Evolutionary conservation across 2,797 vertebrate species (phyloP).

Genomic region (Megaceryle alcyon): DNA sequence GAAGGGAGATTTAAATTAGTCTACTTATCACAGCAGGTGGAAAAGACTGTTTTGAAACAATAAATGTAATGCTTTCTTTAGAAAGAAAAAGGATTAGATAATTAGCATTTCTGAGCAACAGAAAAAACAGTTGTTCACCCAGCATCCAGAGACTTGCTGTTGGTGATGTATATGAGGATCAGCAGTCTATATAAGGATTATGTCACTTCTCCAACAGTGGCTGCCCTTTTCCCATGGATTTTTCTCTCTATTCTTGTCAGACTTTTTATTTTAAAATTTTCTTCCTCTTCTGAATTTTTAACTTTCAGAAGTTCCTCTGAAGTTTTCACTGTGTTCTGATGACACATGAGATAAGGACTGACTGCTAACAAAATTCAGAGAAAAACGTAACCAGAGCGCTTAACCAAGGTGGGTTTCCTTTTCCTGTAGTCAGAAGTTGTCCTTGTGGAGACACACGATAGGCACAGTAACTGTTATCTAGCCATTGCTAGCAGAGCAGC

Average conservation of each 20-base stretch:
- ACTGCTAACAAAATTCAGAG: constrained; percentile 77
- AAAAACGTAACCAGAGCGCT: constrained; percentile 79
- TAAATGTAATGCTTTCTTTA: background rate
- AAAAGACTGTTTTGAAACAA: background rate
- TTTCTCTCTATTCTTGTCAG: background rate
- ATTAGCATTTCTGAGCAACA: background rate
- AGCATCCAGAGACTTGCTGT: background rate
- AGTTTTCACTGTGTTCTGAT: constrained; percentile 49
- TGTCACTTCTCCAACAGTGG: background rate
- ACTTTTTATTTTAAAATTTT: background rate
- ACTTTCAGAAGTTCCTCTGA: constrained; percentile 5
- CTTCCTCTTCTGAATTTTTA: background rate
- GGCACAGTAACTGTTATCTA: background rate
- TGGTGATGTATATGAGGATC: background rate
- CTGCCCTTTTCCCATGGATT: background rate
- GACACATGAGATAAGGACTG: background rate
- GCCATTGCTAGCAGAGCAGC: background rate
- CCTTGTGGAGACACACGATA: background rate
- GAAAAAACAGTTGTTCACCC: background rate
- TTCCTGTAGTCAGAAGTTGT: constrained; percentile 59
- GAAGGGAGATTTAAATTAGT: background rate
- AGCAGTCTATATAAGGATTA: background rate
- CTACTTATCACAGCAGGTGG: background rate
- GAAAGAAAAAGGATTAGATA: background rate
- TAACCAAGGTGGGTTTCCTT: constrained; percentile 82